A percentile compares a stretch with the other conserved stretches of the same genome.
Conservation (phyloP, 2,113 vertebrate species). For the Nothobranchius kuhntae region DNA sequence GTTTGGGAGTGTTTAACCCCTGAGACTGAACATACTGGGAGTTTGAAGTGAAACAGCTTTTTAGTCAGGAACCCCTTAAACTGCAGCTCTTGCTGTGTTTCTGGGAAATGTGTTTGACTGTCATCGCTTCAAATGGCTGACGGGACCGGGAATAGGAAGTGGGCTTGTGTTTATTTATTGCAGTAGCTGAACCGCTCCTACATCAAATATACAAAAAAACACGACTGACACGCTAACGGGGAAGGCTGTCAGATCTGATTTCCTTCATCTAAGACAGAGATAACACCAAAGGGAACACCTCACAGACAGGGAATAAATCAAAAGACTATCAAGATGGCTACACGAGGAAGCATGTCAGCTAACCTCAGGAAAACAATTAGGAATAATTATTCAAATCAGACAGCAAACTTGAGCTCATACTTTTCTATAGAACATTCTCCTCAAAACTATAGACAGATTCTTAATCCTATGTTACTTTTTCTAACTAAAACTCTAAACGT, state of each 20-base stretch:
- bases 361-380: too few species aligned
- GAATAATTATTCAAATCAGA: too few species aligned
- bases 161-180: conserved; percentile 37
- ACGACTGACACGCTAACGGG: conserved; percentile 1
- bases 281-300: too few species aligned
- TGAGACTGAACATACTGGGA: neutral
- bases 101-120: conserved; percentile 45
- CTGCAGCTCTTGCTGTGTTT: conserved; percentile 35
- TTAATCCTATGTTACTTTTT: too few species aligned
- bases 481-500: too few species aligned
- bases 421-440: too few species aligned
- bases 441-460: too few species aligned
- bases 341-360: too few species aligned
- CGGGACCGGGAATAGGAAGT: conserved; percentile 61
- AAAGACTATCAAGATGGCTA: too few species aligned
- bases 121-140: neutral
- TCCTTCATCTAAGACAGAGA: neutral
- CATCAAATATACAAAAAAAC: conserved; percentile 23
- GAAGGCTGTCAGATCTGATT: conserved; percentile 28
- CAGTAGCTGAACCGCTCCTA: conserved; percentile 39
- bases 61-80: conserved; percentile 39
- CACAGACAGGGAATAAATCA: too few species aligned
- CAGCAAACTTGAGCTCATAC: too few species aligned
- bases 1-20: neutral
- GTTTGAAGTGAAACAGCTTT: neutral